Conservation (phyloP, 2,113 vertebrate genomes). For the Cichladusa arquata region DNA sequence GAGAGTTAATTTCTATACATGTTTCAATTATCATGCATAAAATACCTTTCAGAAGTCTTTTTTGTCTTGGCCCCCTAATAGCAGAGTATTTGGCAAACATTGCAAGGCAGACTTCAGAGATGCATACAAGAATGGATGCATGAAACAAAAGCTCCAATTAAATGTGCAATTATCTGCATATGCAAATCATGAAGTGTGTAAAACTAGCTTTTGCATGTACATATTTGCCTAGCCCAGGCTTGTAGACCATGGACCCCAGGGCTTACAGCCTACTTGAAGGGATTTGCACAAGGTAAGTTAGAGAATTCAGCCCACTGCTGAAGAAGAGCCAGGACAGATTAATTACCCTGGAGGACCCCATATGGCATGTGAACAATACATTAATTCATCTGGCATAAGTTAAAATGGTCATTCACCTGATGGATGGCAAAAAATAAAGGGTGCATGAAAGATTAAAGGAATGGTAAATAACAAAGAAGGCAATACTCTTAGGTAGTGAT, state of each 20-base stretch:
- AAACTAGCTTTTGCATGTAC: not conserved
- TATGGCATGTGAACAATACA: not conserved
- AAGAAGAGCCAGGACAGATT: not conserved
- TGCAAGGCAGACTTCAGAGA: not conserved
- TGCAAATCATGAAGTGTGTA: not conserved
- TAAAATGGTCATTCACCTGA: not conserved
- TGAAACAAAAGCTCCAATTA: slow-evolving; percentile 2
- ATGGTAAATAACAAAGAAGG: slow-evolving; percentile 24
- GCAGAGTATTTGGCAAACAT: not conserved
- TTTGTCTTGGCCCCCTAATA: not conserved
- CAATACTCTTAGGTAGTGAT: not conserved
- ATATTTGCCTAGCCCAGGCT: not conserved
- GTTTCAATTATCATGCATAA: not conserved
- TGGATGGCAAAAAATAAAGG: not conserved
- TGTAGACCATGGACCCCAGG: not conserved
- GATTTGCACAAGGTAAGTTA: not conserved
- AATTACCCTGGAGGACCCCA: not conserved
- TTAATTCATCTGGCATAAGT: not conserved
- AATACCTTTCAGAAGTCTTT: not conserved
- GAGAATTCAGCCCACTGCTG: not conserved
- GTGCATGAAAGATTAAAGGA: not conserved
- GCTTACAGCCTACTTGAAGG: not conserved
- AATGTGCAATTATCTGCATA: not conserved
- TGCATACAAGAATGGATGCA: not conserved
- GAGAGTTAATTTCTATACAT: not conserved